Evolutionary conservation across 2,797 vertebrate species (phyloP), one percentile per base, ranked within the genome.

Genomic region (Onychomys arenicola): DNA sequence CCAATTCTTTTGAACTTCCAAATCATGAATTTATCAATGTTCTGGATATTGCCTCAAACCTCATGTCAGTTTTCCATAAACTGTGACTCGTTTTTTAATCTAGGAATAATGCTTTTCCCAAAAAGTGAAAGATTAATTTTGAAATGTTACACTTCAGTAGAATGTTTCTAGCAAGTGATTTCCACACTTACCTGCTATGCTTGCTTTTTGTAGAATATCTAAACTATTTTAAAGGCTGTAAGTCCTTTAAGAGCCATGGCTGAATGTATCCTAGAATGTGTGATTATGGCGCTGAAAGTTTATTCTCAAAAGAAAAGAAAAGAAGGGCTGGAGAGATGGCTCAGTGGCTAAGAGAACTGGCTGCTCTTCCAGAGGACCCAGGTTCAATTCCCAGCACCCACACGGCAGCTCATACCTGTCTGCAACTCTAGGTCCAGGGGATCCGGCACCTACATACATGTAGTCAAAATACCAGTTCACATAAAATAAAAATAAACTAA

Each of bases 41-140:
- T 94, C 89, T 82, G 65, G 23, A 91, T 69, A 86, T 49, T 85
- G 37, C 84, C 71, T 95, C 67, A 84, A 90, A n/a, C 12, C 5
- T 85, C 75, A 76, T 76, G 89, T 59, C 61, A 76, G n/a, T 89
- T 94, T 96, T 88, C 87, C 89, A 96, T 76, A 94, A 90, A 95
- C 93, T 82, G 21, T 95, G 88, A 95, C 37, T 77, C 75, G 46
- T 17, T 93, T 82, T 94, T 95, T 65, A 90, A 94, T 69, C 76
- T 63, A 96, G 40, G 52, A 96, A 96, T 69, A 90, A 76, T 73
- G 23, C 12, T 92, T 94, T 89, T 92, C n/a, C 78, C 73, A 81
- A 16, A 96, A 92, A 32, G 40, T 76, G 82, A 80, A 13, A 69
- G 49, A 40, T 94, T 87, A 89, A 12, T 29, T 71, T 49, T 96